These are phyloP conservation scores for Himalopsyche japonica DNA, from an alignment of 2,888 invertebrate genomes.

Conservation along the genomic window DNA sequence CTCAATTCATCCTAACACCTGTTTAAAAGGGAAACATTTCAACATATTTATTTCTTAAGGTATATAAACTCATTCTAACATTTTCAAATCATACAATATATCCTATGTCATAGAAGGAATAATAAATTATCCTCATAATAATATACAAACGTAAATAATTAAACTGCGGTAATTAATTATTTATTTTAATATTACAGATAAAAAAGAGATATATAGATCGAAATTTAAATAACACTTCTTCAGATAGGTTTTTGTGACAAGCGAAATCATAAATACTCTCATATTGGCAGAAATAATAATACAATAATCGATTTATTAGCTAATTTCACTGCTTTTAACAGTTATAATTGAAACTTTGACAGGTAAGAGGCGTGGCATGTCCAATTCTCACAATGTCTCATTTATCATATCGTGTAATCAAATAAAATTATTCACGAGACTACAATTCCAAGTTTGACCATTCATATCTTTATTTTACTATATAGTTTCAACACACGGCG, in stretches of 20 bases:
- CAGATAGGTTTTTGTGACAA: not conserved
- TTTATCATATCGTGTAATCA: not conserved
- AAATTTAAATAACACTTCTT: not conserved
- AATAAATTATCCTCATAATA: not conserved
- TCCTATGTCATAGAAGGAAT: conserved; percentile 7
- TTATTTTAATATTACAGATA: not conserved
- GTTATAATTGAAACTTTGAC: not conserved
- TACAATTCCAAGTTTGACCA: no score
- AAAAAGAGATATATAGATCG: not conserved
- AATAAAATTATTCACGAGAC: no score
- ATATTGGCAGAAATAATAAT: not conserved
- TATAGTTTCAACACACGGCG: not conserved
- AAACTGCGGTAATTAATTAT: not conserved
- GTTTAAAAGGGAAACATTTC: conserved; percentile 14
- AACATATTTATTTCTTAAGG: conserved; percentile 18
- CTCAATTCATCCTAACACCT: conserved; percentile 20
- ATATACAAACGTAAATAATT: conserved; percentile 2
- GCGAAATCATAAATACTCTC: not conserved
- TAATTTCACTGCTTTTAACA: not conserved
- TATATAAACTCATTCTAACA: conserved; percentile 31
- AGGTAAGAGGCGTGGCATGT: not conserved
- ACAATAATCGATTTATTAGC: not conserved
- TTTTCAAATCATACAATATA: conserved; percentile 16
- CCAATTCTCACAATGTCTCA: not conserved
- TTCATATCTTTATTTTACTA: no score